Evolutionary conservation across 2,888 invertebrate species (phyloP).

Genomic region (Theodoxus fluviatilis): DNA sequence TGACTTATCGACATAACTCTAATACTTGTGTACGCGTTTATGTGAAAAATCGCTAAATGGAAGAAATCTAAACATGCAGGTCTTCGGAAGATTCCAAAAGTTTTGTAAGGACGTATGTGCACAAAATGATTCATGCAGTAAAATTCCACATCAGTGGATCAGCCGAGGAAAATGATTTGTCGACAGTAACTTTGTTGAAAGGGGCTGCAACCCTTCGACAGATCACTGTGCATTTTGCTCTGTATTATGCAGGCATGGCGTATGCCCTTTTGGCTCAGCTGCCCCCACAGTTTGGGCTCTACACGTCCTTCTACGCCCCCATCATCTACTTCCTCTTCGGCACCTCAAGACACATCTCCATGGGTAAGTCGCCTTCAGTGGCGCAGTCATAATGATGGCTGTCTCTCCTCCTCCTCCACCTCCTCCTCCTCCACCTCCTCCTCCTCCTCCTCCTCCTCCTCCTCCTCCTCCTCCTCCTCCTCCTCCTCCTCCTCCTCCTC

Average conservation of each 20-base stretch:
- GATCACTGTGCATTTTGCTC: no score
- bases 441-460: not conserved
- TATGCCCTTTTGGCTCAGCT: slow-evolving; percentile 68
- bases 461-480: not conserved
- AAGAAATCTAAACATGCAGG: no score
- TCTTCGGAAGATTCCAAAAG: no score
- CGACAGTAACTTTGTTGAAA: no score
- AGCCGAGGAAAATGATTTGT: no score
- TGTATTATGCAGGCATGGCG: slow-evolving; percentile 69
- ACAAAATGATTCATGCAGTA: no score
- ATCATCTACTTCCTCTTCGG: slow-evolving; percentile 85
- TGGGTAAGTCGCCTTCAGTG: slow-evolving; percentile 71
- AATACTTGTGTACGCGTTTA: no score
- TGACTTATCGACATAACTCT: no score
- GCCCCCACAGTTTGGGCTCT: slow-evolving; percentile 70
- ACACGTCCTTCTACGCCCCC: slow-evolving; percentile 92
- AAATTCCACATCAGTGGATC: no score
- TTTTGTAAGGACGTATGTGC: no score
- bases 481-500: not conserved
- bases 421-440: not conserved
- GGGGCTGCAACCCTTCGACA: no score
- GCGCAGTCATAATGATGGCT: not conserved
- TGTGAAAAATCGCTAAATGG: no score
- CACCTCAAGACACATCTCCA: slow-evolving; percentile 86
- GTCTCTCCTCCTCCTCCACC: not conserved